Conservation (phyloP, 2,113 vertebrate species). For the Crotalus horridus region DNA sequence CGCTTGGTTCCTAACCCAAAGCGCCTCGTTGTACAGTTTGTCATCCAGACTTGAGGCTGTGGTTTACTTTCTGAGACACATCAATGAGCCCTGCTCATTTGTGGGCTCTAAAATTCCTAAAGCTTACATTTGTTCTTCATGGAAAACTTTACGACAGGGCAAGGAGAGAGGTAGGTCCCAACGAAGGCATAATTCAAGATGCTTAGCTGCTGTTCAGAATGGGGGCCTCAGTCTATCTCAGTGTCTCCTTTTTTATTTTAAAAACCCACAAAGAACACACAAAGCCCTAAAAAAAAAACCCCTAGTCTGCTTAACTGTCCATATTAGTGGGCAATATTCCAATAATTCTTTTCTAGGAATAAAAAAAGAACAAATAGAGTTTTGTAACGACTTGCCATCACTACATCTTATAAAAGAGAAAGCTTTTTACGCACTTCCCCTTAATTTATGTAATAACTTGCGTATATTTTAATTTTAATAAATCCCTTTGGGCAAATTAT, state of each 20-base stretch:
- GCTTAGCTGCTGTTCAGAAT: background rate
- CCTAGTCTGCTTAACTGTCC: background rate
- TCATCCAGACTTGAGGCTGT: background rate
- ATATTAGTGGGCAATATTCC: background rate
- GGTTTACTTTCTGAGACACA: conserved; percentile 8
- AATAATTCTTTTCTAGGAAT: background rate
- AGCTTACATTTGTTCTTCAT: background rate
- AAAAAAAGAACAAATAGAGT: background rate
- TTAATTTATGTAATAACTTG: background rate
- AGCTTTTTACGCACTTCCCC: background rate
- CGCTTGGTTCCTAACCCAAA: background rate
- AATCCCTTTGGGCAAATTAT: background rate
- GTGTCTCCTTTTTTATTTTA: background rate
- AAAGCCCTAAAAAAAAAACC: background rate
- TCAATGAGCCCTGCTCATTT: background rate
- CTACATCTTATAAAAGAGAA: background rate
- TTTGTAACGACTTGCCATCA: background rate
- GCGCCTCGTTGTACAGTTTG: background rate
- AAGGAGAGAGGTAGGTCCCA: background rate
- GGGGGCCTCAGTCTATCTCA: background rate
- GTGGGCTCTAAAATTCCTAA: background rate
- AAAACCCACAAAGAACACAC: background rate
- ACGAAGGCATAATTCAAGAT: background rate
- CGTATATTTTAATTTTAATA: background rate
- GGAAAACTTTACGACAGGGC: background rate